Conservation (phyloP, 2,797 vertebrate genomes). For the Heterohyrax brucei region DNA sequence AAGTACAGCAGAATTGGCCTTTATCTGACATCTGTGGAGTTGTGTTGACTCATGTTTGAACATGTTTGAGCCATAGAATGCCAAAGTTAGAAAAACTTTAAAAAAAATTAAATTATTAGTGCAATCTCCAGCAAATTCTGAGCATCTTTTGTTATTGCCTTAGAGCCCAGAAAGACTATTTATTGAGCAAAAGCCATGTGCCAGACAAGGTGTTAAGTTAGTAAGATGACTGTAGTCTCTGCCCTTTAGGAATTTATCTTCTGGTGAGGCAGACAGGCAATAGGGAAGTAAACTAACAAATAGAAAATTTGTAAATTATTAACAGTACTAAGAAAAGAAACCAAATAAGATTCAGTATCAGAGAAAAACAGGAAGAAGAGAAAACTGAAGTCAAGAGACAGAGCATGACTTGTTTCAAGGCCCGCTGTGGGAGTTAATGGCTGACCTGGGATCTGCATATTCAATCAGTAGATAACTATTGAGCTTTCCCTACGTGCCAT, state of each 20-base stretch:
- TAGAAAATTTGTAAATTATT: neutral
- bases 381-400: neutral
- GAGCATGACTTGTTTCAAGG: neutral
- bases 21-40: neutral
- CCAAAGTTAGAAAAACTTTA: neutral
- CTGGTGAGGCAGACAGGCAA: neutral
- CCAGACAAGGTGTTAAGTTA: neutral
- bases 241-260: neutral
- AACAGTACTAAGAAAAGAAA: neutral
- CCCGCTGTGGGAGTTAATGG: neutral
- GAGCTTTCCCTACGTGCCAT: neutral
- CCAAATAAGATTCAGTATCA: neutral
- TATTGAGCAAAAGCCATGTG: neutral
- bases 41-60: neutral
- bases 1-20: neutral
- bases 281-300: neutral
- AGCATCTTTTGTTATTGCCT: neutral
- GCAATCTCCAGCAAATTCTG: neutral
- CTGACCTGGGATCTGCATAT: neutral
- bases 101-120: conserved; percentile 16
- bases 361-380: neutral
- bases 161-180: neutral
- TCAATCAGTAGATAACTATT: neutral
- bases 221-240: neutral
- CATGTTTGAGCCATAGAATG: neutral